Percentiles rank a stretch among this genome's conserved stretches.
Evolutionary conservation across 2,797 vertebrate species (phyloP).

Genomic region (Chrysocyon brachyurus): DNA sequence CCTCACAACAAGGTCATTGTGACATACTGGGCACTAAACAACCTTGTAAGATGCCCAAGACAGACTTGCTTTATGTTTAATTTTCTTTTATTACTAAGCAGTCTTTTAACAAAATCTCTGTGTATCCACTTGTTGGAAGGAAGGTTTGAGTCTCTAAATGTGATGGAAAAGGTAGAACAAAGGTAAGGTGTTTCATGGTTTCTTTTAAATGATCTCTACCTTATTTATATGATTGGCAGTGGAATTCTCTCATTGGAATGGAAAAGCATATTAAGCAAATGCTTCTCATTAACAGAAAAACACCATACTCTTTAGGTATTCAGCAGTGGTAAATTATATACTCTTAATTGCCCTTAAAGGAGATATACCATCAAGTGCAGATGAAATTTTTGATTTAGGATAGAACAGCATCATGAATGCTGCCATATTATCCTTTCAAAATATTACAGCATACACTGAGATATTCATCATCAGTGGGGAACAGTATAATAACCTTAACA

Average conservation of each 20-base stretch:
- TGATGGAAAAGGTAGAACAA: slow-evolving; percentile 54
- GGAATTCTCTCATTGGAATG: neutral
- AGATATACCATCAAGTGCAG: slow-evolving; percentile 15
- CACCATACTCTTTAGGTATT: neutral
- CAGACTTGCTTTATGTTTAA: slow-evolving; percentile 15
- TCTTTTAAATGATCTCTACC: slow-evolving; percentile 21
- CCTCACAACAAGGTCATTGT: slow-evolving; percentile 28
- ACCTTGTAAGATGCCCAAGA: slow-evolving; percentile 16
- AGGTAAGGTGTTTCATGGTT: neutral
- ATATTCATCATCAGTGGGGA: neutral
- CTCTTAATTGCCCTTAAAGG: slow-evolving; percentile 64
- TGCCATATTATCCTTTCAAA: slow-evolving; percentile 19
- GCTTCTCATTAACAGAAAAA: slow-evolving; percentile 66
- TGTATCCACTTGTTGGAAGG: neutral
- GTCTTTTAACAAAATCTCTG: slow-evolving; percentile 32
- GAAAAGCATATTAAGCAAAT: slow-evolving; percentile 46
- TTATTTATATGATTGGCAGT: neutral
- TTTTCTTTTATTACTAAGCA: neutral
- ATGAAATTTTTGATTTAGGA: slow-evolving; percentile 68
- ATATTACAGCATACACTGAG: neutral
- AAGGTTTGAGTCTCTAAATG: slow-evolving; percentile 15
- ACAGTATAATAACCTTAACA: neutral
- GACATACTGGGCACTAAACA: neutral
- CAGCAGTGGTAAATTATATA: slow-evolving; percentile 42
- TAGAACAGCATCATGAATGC: slow-evolving; percentile 22